phyloP scores from a whole-genome alignment of 1,140 invertebrate species.

The Trachymyrmex cornetzi region DNA sequence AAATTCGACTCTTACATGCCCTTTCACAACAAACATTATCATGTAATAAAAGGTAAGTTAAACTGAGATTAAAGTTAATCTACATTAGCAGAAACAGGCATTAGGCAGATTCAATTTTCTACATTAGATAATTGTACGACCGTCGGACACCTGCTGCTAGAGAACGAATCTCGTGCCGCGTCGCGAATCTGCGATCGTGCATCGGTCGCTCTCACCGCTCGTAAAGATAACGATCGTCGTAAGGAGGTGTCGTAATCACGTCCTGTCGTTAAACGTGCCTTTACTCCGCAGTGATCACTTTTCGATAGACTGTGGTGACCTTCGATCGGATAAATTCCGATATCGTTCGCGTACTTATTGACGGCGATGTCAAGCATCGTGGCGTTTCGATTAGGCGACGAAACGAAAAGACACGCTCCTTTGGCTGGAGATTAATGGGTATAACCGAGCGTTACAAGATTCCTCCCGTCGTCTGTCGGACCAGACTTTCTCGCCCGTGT shows the following conservation, averaged over 20 bases:
- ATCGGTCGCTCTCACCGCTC: conserved; percentile 67
- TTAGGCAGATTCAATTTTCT: conserved; percentile 2
- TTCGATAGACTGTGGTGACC: conserved; percentile 57
- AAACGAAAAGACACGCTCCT: conserved; percentile 19
- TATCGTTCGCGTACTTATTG: conserved; percentile 40
- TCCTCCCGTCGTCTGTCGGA: conserved; percentile 17
- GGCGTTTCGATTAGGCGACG: conserved; percentile 52
- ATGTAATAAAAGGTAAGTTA: too few species aligned
- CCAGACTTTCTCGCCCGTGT: conserved; percentile 18
- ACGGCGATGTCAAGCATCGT: conserved; percentile 20
- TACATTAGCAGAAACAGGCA: too few species aligned
- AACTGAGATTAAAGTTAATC: too few species aligned
- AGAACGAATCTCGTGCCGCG: not conserved
- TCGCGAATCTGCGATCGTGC: conserved; percentile 47
- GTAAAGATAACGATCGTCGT: conserved; percentile 78
- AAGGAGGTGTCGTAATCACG: conserved; percentile 75
- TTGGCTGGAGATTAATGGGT: conserved; percentile 38
- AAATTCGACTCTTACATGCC: too few species aligned
- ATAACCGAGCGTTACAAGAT: conserved; percentile 44
- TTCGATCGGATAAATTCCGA: conserved; percentile 62
- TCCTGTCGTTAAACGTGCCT: conserved; percentile 58
- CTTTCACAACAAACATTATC: too few species aligned
- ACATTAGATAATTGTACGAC: not conserved
- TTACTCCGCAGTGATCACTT: conserved; percentile 43
- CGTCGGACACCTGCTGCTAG: conserved; percentile 16